These are phyloP conservation scores for Ceratosolen solmsi DNA, from an alignment of 1,140 invertebrate species.

Conservation along the genomic window DNA sequence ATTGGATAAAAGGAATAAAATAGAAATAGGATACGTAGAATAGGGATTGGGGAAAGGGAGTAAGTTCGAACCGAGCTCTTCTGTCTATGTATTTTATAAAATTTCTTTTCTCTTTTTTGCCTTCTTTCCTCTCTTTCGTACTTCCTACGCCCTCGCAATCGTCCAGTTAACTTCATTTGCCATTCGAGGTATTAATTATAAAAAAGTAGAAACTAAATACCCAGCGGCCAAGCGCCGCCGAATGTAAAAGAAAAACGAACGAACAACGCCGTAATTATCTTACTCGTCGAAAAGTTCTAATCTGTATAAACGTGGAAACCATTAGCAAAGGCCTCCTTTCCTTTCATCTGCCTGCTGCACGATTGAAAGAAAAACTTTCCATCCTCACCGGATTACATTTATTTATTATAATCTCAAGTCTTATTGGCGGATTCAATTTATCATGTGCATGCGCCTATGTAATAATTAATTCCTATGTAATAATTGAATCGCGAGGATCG, in stretches of 20 bases:
- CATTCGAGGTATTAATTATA: slow-evolving; percentile 71
- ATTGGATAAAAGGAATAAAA: slow-evolving; percentile 28
- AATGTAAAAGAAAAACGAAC: slow-evolving; percentile 56
- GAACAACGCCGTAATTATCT: slow-evolving; percentile 67
- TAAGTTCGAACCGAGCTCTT: slow-evolving; percentile 46
- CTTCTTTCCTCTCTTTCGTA: slow-evolving; percentile 45
- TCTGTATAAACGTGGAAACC: slow-evolving; percentile 67
- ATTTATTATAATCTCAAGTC: slow-evolving; percentile 33
- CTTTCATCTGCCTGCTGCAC: slow-evolving; percentile 52
- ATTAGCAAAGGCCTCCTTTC: slow-evolving; percentile 60
- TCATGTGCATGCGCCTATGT: too few species aligned
- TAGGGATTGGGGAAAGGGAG: slow-evolving; percentile 37
- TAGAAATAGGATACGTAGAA: slow-evolving; percentile 38
- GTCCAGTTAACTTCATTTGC: slow-evolving; percentile 65
- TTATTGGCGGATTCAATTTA: neutral
- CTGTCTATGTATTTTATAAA: slow-evolving; percentile 65
- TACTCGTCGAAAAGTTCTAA: slow-evolving; percentile 70
- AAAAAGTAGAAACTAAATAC: slow-evolving; percentile 71
- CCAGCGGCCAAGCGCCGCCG: slow-evolving; percentile 57
- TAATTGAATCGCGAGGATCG: too few species aligned
- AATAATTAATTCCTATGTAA: too few species aligned
- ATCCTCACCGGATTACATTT: neutral
- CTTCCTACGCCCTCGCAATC: slow-evolving; percentile 44
- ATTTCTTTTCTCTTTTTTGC: slow-evolving; percentile 58
- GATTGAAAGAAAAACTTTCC: slow-evolving; percentile 40